phyloP scores from a whole-genome alignment of 2,888 invertebrate species.

The Drosophila neotestacea region DNA sequence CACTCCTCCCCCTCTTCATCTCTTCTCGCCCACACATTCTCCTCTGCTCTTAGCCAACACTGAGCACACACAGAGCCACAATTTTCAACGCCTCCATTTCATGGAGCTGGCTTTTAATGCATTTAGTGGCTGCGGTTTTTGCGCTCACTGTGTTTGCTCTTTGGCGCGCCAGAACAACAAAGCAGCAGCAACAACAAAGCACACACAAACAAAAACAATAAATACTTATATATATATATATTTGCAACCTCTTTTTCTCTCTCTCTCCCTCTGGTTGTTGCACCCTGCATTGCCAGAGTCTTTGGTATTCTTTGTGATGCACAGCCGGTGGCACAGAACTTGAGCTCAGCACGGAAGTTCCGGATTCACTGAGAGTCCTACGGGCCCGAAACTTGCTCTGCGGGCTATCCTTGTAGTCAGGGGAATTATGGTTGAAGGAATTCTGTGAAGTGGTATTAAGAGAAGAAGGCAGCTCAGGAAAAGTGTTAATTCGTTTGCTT shows the following conservation, averaged over 20 bases:
- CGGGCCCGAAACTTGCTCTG: slow-evolving; percentile 42
- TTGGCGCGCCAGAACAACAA: slow-evolving; percentile 70
- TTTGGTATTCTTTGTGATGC: slow-evolving; percentile 47
- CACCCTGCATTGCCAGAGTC: slow-evolving; percentile 15
- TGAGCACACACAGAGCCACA: slow-evolving; percentile 30
- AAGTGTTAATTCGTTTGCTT: slow-evolving; percentile 75
- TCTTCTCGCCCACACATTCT: not conserved
- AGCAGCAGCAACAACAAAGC: slow-evolving; percentile 19
- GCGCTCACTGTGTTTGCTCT: slow-evolving; percentile 78
- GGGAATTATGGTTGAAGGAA: not conserved
- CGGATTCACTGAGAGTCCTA: slow-evolving; percentile 53
- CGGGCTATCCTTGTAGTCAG: slow-evolving; percentile 39
- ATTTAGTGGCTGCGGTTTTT: slow-evolving; percentile 80
- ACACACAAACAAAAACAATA: slow-evolving; percentile 67
- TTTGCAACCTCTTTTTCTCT: slow-evolving; percentile 43
- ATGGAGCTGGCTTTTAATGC: slow-evolving; percentile 71
- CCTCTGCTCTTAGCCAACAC: slow-evolving; percentile 1
- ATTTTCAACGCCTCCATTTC: slow-evolving; percentile 59
- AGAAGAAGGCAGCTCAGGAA: slow-evolving; percentile 25
- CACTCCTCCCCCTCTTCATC: slow-evolving; percentile 12
- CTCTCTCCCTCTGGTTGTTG: slow-evolving; percentile 1
- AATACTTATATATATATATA: slow-evolving; percentile 65
- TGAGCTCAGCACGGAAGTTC: slow-evolving; percentile 76
- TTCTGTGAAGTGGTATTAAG: not conserved
- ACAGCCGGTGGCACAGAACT: slow-evolving; percentile 65